Evolutionary conservation across 1,140 invertebrate genomes (phyloP), one percentile per base, ranked within the genome.

Genomic region (Drosophila nigrodunni): DNA sequence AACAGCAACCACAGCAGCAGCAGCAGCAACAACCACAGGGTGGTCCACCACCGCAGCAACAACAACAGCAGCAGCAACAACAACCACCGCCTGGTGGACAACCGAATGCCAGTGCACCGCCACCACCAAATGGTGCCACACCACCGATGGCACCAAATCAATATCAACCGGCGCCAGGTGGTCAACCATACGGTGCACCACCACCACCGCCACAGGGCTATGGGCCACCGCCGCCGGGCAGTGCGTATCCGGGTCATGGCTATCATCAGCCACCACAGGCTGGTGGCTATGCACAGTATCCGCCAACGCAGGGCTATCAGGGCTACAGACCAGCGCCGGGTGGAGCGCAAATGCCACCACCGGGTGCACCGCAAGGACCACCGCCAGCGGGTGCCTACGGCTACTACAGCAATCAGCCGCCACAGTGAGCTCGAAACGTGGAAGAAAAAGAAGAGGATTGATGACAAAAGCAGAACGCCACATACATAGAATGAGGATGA

Each of bases 301-400:
- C 91, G 58, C 91, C 91, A 2, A 72, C 91, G 44, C 91, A 92
- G 61, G 85, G 89, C 62, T 91, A 91, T 58, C 91, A 92, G 64
- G 85, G 90, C 8, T 91, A 92, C 47, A 70, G 91, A 47, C 91
- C 91, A 4, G 77, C 87, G 35, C 91, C 91, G 8, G 78, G 80
- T 7, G 91, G 90, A 0, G 91, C 89, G 39, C 90, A 92, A 46
- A 92, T 92, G 90, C 91, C 91, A 73, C 91, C 93, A 66, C 86
- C 92, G n/a, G 82, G 89, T 15, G 86, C 89, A 62, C 89, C 89
- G 7, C 90, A 92, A 50, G 91, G 90, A 8, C 90, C 85, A n/a
- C 90, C 91, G 11, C 92, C 93, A 55, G 83, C 87, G 41, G 93
- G 92, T 60, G 82, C 93, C 18, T 92, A 92, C 55, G 82, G 91